phyloP scores from a whole-genome alignment of 2,113 vertebrate genomes.

The Abramis brama region DNA sequence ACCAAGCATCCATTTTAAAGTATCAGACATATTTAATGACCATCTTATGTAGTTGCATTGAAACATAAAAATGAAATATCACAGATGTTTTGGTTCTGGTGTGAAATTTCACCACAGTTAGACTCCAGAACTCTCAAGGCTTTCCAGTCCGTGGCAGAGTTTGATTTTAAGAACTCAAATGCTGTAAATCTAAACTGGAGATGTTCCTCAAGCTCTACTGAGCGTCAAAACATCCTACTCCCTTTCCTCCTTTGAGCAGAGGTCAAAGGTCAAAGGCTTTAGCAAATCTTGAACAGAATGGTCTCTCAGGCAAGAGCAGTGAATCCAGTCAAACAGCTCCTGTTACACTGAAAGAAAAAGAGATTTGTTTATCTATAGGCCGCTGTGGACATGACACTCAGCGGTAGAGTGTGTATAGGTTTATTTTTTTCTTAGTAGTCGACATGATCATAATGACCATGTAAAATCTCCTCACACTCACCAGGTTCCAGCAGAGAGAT shows the following conservation, averaged over 20 bases:
- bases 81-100: not conserved
- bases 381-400: conserved; percentile 64
- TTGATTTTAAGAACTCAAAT: not conserved
- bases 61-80: not conserved
- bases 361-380: not conserved
- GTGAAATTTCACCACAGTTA: not conserved
- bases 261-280: conserved; percentile 74
- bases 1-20: not conserved
- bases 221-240: not conserved
- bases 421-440: too few species aligned
- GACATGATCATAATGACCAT: conserved; percentile 90
- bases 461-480: conserved; percentile 84
- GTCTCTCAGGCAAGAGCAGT: conserved; percentile 73
- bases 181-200: not conserved
- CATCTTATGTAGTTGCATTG: not conserved
- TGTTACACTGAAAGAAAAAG: conserved; percentile 75
- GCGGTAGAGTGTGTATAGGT: conserved; percentile 9
- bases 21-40: not conserved
- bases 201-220: not conserved
- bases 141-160: not conserved
- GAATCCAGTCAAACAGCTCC: conserved; percentile 84
- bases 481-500: conserved; percentile 77
- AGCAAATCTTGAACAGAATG: conserved; percentile 74
- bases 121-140: not conserved
- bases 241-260: not conserved